A percentile compares a stretch with the other conserved stretches of the same genome.
phyloP scores from a whole-genome alignment of 2,888 invertebrate genomes.

The Ditylenchus weischeri region DNA sequence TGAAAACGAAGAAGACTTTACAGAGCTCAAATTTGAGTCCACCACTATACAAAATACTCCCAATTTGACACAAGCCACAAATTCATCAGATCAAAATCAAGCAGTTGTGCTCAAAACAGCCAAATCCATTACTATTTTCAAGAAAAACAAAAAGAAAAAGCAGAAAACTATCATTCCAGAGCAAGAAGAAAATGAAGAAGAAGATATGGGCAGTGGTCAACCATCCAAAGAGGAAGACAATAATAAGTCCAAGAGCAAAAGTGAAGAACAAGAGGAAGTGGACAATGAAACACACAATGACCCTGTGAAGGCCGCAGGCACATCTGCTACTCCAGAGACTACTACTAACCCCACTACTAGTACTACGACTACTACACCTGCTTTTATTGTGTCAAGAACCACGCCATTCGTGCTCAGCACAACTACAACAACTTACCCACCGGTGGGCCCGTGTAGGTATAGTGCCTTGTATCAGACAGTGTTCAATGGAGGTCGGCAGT shows the following conservation, averaged over 20 bases:
- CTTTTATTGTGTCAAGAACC: too few species aligned
- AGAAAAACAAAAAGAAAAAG: conserved; percentile 1
- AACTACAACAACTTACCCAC: conserved; percentile 36
- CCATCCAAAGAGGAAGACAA: background rate
- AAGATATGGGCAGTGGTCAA: background rate
- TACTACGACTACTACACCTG: too few species aligned
- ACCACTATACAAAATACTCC: conserved; percentile 5
- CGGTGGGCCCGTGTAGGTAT: conserved; percentile 52
- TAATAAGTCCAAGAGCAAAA: background rate
- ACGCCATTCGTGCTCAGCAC: too few species aligned
- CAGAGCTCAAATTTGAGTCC: conserved; percentile 12
- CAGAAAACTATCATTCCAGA: background rate
- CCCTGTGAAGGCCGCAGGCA: too few species aligned
- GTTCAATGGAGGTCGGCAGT: conserved; percentile 43
- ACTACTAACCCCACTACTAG: too few species aligned
- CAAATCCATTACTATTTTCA: background rate
- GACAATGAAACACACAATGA: conserved; percentile 13
- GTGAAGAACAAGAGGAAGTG: background rate
- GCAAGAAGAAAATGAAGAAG: background rate
- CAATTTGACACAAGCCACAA: conserved; percentile 1
- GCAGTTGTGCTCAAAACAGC: background rate
- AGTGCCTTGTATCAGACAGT: conserved; percentile 55
- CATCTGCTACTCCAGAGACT: too few species aligned
- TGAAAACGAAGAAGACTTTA: conserved; percentile 1
- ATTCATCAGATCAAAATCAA: too few species aligned